These are phyloP conservation scores for Perithous albicinctus DNA, from an alignment of 2,888 invertebrate species.

Conservation along the genomic window DNA sequence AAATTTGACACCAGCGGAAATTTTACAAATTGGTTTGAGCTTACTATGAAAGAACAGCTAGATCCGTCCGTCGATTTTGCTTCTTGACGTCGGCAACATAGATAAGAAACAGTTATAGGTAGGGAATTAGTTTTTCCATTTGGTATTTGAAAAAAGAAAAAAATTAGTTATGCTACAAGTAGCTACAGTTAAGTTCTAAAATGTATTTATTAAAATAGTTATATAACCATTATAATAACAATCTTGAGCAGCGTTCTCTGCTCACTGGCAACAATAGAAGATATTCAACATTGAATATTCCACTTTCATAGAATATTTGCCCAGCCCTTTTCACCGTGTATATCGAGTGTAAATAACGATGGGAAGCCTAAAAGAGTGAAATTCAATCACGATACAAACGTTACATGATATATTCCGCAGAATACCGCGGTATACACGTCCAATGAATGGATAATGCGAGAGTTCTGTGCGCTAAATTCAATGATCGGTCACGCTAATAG, in stretches of 20 bases:
- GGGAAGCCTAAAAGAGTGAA: not conserved
- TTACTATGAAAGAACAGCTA: no score
- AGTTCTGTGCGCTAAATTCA: conserved; percentile 8
- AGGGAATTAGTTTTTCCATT: no score
- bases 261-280: not conserved
- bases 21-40: no score
- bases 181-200: no score
- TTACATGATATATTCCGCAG: not conserved
- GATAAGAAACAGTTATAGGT: no score
- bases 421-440: not conserved
- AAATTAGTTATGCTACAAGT: no score
- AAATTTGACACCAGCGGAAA: no score
- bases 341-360: not conserved
- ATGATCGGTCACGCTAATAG: conserved; percentile 24
- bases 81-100: no score
- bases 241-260: not conserved
- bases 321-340: not conserved
- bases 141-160: no score
- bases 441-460: not conserved
- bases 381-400: not conserved
- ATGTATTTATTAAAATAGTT: not conserved
- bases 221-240: not conserved
- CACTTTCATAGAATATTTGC: not conserved
- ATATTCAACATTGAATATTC: not conserved
- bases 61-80: no score